Conservation (phyloP, 2,888 invertebrate genomes). For the Watsonalla cultraria region DNA sequence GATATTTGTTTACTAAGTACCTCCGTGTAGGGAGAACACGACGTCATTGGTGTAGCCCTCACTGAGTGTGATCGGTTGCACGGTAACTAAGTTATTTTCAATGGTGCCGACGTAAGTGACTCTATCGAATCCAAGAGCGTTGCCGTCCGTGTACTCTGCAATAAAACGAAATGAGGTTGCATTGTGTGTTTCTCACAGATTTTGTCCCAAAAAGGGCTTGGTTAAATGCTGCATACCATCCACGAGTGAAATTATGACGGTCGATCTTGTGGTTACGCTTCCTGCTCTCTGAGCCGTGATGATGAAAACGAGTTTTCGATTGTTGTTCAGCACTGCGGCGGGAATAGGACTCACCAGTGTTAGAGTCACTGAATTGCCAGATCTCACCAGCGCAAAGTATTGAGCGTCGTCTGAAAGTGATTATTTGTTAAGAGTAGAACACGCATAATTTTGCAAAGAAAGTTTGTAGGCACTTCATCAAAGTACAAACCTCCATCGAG, state of each 20-base stretch:
- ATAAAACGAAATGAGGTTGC: neutral
- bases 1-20: conserved; percentile 2
- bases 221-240: conserved; percentile 11
- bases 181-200: neutral
- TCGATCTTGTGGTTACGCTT: conserved; percentile 14
- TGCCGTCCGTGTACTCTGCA: conserved; percentile 11
- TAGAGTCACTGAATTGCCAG: conserved; percentile 15
- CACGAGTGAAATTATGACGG: conserved; percentile 20
- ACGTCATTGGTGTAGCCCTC: conserved; percentile 26
- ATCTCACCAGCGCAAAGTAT: conserved; percentile 16
- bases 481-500: conserved; percentile 25
- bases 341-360: conserved; percentile 16
- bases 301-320: conserved; percentile 20
- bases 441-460: too few relatives aligned
- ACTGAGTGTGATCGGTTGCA: conserved; percentile 23
- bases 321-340: conserved; percentile 16
- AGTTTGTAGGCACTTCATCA: neutral
- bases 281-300: conserved; percentile 19
- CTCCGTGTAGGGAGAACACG: conserved; percentile 14
- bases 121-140: conserved; percentile 19
- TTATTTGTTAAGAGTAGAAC: too few relatives aligned
- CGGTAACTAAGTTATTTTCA: conserved; percentile 5
- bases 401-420: conserved; percentile 15
- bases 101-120: conserved; percentile 18
- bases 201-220: too few relatives aligned